Evolutionary conservation across 2,113 vertebrate species (phyloP), one percentile per base, ranked within the genome.

Genomic region (Centrocercus urophasianus): DNA sequence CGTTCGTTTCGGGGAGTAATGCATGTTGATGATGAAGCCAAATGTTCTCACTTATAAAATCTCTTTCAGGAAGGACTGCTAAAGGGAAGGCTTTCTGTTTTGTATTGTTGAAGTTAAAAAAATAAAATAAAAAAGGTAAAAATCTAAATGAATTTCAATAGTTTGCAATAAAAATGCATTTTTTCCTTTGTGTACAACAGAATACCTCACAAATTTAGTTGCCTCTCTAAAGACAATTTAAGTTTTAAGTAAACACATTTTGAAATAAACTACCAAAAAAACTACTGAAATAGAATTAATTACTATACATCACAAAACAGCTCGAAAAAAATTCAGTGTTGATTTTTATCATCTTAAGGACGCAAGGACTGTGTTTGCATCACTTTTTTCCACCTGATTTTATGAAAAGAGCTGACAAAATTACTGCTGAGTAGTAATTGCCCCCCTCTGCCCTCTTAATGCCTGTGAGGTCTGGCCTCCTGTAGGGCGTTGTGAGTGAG

Each of bases 1-100:
- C 96, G 73, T 93, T 89, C 93, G 73, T 93, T 94, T 89, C 85
- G 84, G 77, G 83, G 60, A 63, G 50, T 25, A 96, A 94, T 30
- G 56, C 77, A 92, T 93, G 79, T 71, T 71, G 70, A 89, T 83
- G 79, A 93, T 89, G 66, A 92, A 96, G 89, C 83, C 84, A 70
- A 94, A 90, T 71, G 88, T 92, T 93, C 89, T 92, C 87, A 87
- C 74, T 94, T 86, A 83, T 69, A 92, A 90, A 36, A 52, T 27
- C 80, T 88, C 77, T 79, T 84, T 84, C 67, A 54, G 73, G 66
- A 96, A 91, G 45, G 54, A 42, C 50, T 91, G 87, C 82, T 76
- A 96, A 93, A 88, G 78, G 64, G 71, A 95, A 93, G 57, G 69
- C 40, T 92, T 90, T 93, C 84, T 56, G 83, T 86, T 95, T 66